Percentiles rank a stretch among this genome's conserved stretches.
phyloP scores from a whole-genome alignment of 1,140 invertebrate species.

The Drosophila lini region DNA sequence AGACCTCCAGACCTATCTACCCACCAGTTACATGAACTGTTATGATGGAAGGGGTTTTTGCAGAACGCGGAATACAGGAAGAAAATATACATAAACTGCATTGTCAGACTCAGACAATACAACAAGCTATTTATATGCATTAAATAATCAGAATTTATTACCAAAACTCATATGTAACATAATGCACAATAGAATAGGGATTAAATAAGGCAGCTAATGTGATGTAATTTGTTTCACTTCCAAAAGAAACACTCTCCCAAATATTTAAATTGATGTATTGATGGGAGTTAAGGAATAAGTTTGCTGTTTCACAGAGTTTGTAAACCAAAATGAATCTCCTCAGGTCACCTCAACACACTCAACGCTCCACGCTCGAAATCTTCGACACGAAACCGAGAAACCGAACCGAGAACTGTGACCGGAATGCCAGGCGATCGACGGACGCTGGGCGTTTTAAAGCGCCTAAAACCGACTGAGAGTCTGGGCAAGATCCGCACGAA shows the following conservation, averaged over 20 bases:
- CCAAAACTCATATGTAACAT: neutral
- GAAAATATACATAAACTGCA: neutral
- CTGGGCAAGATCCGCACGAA: slow-evolving; percentile 7
- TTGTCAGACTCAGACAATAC: neutral
- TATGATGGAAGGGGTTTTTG: neutral
- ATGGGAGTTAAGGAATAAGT: neutral
- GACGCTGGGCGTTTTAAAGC: slow-evolving; percentile 19
- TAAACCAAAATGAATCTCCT: neutral
- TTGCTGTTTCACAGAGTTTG: neutral
- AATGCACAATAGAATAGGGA: neutral
- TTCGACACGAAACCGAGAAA: slow-evolving; percentile 13
- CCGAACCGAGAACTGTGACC: slow-evolving; percentile 28
- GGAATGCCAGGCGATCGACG: slow-evolving; percentile 34
- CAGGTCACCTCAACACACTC: slow-evolving; percentile 24
- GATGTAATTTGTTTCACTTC: neutral
- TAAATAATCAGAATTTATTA: slow-evolving; percentile 1
- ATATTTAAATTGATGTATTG: too few species aligned
- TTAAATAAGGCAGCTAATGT: neutral
- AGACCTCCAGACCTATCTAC: neutral
- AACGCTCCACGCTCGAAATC: neutral
- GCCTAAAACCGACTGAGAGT: slow-evolving; percentile 9
- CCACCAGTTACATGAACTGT: slow-evolving; percentile 32
- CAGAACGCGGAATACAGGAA: neutral
- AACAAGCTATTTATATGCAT: neutral
- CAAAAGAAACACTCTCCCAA: too few species aligned